A percentile compares a stretch with the other conserved stretches of the same genome.
Evolutionary conservation across 2,113 vertebrate genomes (phyloP).

Genomic region (Antigone vipio): DNA sequence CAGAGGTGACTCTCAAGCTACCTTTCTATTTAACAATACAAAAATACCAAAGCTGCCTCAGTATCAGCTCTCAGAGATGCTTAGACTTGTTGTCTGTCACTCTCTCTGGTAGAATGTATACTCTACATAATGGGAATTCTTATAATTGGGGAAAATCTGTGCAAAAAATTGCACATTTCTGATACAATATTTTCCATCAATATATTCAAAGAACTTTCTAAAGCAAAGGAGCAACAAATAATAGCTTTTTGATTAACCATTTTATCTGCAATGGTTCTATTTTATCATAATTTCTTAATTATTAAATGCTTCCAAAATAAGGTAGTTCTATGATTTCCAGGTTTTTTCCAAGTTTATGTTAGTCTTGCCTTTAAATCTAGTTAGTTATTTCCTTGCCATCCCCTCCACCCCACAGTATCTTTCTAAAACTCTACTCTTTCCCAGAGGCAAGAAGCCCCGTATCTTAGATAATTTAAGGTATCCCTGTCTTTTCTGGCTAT

Average conservation of each 20-base stretch:
- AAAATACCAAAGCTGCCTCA: not conserved
- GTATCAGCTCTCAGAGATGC: not conserved
- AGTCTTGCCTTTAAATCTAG: not conserved
- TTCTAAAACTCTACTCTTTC: not conserved
- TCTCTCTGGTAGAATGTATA: not conserved
- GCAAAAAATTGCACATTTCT: not conserved
- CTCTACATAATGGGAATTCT: not conserved
- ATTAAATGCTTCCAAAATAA: not conserved
- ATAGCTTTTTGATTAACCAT: not conserved
- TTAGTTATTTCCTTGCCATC: not conserved
- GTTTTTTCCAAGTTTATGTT: not conserved
- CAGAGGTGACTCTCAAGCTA: not conserved
- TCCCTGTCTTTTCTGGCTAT: not conserved
- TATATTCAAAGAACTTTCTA: not conserved
- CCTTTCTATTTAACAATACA: not conserved
- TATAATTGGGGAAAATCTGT: not conserved
- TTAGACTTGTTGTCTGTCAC: not conserved
- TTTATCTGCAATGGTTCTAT: not conserved
- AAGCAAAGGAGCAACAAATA: not conserved
- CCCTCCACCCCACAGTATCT: not conserved
- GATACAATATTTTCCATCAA: not conserved
- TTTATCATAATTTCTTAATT: not conserved
- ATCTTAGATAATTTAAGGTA: not conserved
- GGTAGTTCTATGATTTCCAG: not conserved
- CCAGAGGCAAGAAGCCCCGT: not conserved